These are phyloP conservation scores for Otocyon megalotis DNA, from an alignment of 2,113 vertebrate genomes.

Conservation along the genomic window DNA sequence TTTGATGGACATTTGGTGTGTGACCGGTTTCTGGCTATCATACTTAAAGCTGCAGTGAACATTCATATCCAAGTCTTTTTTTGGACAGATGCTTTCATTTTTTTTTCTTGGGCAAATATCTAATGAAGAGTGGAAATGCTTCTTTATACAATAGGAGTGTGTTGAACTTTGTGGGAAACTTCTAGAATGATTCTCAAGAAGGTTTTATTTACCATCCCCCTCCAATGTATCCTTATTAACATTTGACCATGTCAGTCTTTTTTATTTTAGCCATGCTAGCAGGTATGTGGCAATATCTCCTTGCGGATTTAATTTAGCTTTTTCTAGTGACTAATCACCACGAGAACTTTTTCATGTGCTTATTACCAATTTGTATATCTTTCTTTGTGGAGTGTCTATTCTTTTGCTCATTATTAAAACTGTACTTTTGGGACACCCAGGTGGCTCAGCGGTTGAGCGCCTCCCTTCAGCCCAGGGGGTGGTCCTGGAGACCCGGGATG, in stretches of 20 bases:
- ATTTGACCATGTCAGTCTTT: neutral
- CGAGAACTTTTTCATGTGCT: neutral
- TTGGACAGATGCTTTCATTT: neutral
- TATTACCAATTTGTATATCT: neutral
- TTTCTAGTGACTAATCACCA: neutral
- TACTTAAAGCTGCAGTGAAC: neutral
- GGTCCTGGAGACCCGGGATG: no score
- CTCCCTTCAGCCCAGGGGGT: no score
- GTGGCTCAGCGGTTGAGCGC: no score
- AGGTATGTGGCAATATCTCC: neutral
- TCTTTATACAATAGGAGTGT: neutral
- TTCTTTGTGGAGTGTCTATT: neutral
- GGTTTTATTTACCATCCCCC: neutral
- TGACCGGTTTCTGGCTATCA: neutral
- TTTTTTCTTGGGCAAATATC: neutral
- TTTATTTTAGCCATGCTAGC: neutral
- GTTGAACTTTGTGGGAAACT: neutral
- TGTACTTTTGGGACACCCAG: neutral
- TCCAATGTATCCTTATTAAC: neutral
- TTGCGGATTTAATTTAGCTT: neutral
- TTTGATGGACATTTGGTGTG: neutral
- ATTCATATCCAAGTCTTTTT: neutral
- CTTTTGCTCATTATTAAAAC: neutral
- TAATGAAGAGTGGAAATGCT: neutral
- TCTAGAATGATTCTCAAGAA: neutral